Evolutionary conservation across 2,113 vertebrate genomes (phyloP).

Genomic region (Anarhynchus alexandrinus): DNA sequence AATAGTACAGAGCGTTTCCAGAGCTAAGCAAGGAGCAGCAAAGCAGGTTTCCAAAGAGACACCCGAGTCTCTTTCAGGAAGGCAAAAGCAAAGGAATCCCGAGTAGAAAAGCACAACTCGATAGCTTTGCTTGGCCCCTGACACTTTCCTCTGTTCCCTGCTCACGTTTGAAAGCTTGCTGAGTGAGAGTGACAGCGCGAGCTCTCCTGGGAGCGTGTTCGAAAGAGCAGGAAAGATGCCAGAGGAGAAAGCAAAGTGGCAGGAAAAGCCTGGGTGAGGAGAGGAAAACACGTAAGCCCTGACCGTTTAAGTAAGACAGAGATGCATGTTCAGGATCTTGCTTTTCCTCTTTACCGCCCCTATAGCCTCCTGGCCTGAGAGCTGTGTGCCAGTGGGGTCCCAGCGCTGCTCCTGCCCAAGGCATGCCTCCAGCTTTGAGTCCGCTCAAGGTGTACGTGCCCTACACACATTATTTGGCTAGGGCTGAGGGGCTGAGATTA

Average conservation of each 20-base stretch:
- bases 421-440: background rate
- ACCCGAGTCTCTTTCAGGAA: background rate
- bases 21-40: background rate
- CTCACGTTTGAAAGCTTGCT: background rate
- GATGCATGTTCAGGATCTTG: background rate
- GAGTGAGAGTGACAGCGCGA: background rate
- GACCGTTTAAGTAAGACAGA: background rate
- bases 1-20: background rate
- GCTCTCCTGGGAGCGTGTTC: background rate
- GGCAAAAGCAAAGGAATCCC: background rate
- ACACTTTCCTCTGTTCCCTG: background rate
- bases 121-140: background rate
- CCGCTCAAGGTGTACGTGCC: background rate
- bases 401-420: background rate
- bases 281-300: background rate
- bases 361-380: background rate
- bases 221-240: slow-evolving; percentile 10
- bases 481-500: background rate
- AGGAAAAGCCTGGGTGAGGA: background rate
- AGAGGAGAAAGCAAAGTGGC: slow-evolving; percentile 27
- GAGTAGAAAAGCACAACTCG: background rate
- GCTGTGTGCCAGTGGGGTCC: background rate
- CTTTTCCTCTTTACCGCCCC: background rate
- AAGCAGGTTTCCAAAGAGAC: background rate
- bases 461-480: fast-evolving